phyloP scores from a whole-genome alignment of 2,113 vertebrate species.

The Pithys albifrons region DNA sequence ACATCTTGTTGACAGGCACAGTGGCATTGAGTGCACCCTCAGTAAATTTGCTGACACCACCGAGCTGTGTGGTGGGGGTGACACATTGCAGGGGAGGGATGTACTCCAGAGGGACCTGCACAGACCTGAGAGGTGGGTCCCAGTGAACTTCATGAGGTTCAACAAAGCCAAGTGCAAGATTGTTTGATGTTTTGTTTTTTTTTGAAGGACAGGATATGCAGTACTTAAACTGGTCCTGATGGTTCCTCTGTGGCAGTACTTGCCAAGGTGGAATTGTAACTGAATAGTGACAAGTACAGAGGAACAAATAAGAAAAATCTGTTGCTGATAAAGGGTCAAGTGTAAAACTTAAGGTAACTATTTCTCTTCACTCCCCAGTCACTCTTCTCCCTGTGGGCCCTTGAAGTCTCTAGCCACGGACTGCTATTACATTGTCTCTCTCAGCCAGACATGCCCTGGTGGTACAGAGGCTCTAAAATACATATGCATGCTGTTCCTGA shows the following conservation, averaged over 20 bases:
- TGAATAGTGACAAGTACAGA: background rate
- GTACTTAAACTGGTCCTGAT: background rate
- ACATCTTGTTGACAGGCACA: no score
- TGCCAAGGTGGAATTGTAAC: background rate
- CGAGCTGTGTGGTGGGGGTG: fast-evolving
- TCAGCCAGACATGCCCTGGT: background rate
- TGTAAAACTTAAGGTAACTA: background rate
- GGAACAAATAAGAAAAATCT: background rate
- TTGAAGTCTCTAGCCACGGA: background rate
- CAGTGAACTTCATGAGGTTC: background rate
- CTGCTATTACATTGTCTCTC: background rate
- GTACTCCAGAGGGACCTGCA: background rate
- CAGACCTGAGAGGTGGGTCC: background rate
- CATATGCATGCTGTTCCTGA: background rate
- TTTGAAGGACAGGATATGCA: background rate
- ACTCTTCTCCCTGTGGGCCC: background rate
- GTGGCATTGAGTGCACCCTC: background rate
- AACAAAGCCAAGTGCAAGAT: background rate
- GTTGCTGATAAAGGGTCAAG: background rate
- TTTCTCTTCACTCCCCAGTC: background rate
- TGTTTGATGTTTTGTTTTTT: background rate
- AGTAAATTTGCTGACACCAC: background rate
- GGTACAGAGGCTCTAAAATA: background rate
- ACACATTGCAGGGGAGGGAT: background rate
- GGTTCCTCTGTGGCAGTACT: background rate